These are phyloP conservation scores for Poecile atricapillus DNA, from an alignment of 2,113 vertebrate genomes.

Conservation along the genomic window DNA sequence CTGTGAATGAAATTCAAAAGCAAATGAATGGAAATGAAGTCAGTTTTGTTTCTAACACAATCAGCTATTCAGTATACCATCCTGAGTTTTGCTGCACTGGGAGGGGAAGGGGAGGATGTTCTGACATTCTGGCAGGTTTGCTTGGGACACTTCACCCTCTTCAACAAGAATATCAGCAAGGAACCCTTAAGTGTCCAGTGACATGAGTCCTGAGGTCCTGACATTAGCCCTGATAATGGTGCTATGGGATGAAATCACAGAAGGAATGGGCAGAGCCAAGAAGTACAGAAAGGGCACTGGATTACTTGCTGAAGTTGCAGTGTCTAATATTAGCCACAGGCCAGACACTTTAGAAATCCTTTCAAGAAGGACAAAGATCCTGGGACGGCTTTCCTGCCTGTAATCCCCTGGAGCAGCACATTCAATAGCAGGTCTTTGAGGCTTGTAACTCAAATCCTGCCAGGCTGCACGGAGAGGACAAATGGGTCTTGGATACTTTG, in stretches of 20 bases:
- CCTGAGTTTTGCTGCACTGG: neutral
- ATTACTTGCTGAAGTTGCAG: neutral
- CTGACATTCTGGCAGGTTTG: neutral
- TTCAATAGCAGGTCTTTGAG: neutral
- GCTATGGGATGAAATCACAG: neutral
- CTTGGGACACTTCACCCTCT: neutral
- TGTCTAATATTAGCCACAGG: constrained; percentile 19
- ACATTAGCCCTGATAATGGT: neutral
- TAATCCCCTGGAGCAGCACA: neutral
- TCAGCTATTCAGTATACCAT: neutral
- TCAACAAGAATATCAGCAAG: neutral
- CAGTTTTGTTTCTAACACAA: neutral
- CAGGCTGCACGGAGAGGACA: neutral
- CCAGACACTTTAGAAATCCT: neutral
- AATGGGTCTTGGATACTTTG: neutral
- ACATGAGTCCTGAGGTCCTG: neutral
- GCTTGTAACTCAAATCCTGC: neutral
- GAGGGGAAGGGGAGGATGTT: neutral
- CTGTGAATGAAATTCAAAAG: neutral
- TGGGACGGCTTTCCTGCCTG: neutral
- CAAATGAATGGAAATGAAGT: neutral
- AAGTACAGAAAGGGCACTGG: neutral
- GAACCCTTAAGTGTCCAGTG: neutral
- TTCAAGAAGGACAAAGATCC: neutral
- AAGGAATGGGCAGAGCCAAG: neutral